Conservation (phyloP, 2,888 invertebrate genomes). For the Mesorhabditis spiculigera region DNA sequence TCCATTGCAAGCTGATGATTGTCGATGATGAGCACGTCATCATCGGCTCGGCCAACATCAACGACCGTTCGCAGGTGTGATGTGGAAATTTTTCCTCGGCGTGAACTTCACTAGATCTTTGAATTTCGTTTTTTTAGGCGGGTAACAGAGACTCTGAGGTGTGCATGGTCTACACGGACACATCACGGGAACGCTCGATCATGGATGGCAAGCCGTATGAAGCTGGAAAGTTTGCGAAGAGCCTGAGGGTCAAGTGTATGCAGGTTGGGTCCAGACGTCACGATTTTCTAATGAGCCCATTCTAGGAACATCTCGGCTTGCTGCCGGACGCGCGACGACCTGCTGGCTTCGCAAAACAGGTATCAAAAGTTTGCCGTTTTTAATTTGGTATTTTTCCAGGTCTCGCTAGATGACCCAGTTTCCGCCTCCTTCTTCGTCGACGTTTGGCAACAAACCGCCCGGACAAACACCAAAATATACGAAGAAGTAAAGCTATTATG, state of each 20-base stretch:
- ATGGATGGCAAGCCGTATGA: slow-evolving; percentile 80
- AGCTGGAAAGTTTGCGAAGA: slow-evolving; percentile 81
- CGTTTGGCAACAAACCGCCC: slow-evolving; percentile 78
- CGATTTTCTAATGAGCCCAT: not conserved
- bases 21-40: slow-evolving; percentile 85
- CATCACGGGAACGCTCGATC: slow-evolving; percentile 67
- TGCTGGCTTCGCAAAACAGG: slow-evolving; percentile 32
- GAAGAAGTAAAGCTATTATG: slow-evolving; percentile 69
- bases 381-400: slow-evolving; percentile 53
- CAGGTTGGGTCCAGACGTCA: slow-evolving; percentile 36
- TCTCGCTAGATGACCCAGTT: slow-evolving; percentile 70
- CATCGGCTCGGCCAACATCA: slow-evolving; percentile 96
- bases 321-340: slow-evolving; percentile 60
- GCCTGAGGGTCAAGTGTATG: slow-evolving; percentile 79
- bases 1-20: slow-evolving; percentile 92
- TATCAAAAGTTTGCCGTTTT: not conserved
- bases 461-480: slow-evolving; percentile 79
- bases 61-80: slow-evolving; percentile 84
- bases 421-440: slow-evolving; percentile 78
- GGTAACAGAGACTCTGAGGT: slow-evolving; percentile 87
- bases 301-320: slow-evolving; percentile 79
- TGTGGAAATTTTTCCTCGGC: slow-evolving; percentile 8
- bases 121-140: slow-evolving; percentile 20
- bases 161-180: slow-evolving; percentile 75
- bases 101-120: too few relatives aligned